Percentiles rank a stretch among this genome's conserved stretches.
Conservation (phyloP, 2,888 invertebrate species). For the Sphecodes monilicornis region DNA sequence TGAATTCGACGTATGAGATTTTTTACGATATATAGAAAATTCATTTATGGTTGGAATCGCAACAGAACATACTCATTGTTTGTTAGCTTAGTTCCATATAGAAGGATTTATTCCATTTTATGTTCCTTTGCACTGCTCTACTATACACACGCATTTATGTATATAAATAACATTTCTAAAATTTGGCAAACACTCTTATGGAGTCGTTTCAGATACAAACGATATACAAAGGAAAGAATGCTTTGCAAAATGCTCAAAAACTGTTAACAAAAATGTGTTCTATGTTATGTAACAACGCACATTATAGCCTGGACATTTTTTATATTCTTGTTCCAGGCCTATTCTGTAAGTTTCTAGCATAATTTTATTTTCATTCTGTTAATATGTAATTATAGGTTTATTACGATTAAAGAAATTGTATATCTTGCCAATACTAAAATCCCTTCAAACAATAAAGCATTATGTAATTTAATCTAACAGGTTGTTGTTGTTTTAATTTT, state of each 20-base stretch:
- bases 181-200: conserved; percentile 60
- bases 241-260: conserved; percentile 59
- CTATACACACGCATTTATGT: conserved; percentile 8
- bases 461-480: conserved; percentile 74
- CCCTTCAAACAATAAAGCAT: conserved; percentile 79
- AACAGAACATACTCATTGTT: conserved; percentile 27
- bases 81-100: conserved; percentile 16
- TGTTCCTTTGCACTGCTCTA: conserved; percentile 27
- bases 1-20: conserved; percentile 9
- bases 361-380: conserved; percentile 60
- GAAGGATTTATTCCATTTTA: conserved; percentile 24
- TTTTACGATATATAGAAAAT: background rate
- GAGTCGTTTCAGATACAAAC: conserved; percentile 16
- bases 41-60: conserved; percentile 21
- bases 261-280: conserved; percentile 54
- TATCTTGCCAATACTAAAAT: conserved; percentile 81
- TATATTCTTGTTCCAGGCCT: conserved; percentile 79
- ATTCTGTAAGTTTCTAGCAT: conserved; percentile 80
- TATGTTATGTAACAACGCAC: conserved; percentile 65
- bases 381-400: conserved; percentile 58
- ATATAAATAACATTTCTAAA: conserved; percentile 23
- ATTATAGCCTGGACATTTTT: conserved; percentile 67
- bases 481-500: conserved; percentile 66
- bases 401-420: conserved; percentile 76
- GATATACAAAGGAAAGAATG: background rate